Conservation (phyloP, 2,888 invertebrate species). For the Anorthoa munda region DNA sequence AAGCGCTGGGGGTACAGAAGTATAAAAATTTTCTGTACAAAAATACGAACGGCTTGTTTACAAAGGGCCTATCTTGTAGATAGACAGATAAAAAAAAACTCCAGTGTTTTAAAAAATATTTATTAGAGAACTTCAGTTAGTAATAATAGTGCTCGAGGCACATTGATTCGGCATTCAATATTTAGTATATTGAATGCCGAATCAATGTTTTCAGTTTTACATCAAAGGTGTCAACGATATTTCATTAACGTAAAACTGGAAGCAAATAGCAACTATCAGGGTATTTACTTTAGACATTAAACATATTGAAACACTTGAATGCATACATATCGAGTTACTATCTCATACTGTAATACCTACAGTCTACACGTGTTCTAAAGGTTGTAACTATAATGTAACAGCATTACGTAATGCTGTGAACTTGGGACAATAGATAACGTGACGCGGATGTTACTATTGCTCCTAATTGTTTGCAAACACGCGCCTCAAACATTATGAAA, state of each 20-base stretch:
- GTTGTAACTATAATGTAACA: slow-evolving; percentile 19
- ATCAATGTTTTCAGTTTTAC: not conserved
- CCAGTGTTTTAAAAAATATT: too few relatives aligned
- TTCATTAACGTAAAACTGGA: slow-evolving; percentile 6
- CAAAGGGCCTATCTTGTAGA: too few relatives aligned
- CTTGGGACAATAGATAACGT: slow-evolving; percentile 45
- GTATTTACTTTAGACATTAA: slow-evolving; percentile 26
- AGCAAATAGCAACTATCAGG: slow-evolving; percentile 19
- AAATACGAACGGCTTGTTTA: too few relatives aligned
- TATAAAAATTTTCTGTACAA: too few relatives aligned
- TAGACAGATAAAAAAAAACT: too few relatives aligned
- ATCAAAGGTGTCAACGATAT: not conserved
- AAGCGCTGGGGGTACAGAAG: too few relatives aligned
- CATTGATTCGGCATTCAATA: too few relatives aligned
- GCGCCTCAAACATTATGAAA: slow-evolving; percentile 17
- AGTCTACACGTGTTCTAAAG: slow-evolving; percentile 17
- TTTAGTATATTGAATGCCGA: not conserved
- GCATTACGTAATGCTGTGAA: slow-evolving; percentile 37
- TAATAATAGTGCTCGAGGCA: not conserved
- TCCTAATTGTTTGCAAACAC: slow-evolving; percentile 60
- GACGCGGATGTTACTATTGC: slow-evolving; percentile 24
- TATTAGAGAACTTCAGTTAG: too few relatives aligned
- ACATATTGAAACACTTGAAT: slow-evolving; percentile 32
- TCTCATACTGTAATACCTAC: slow-evolving; percentile 6
- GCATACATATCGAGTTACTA: slow-evolving; percentile 25